Percentiles rank a stretch among this genome's conserved stretches.
phyloP scores from a whole-genome alignment of 2,113 vertebrate species.

The Vanacampus margaritifer region DNA sequence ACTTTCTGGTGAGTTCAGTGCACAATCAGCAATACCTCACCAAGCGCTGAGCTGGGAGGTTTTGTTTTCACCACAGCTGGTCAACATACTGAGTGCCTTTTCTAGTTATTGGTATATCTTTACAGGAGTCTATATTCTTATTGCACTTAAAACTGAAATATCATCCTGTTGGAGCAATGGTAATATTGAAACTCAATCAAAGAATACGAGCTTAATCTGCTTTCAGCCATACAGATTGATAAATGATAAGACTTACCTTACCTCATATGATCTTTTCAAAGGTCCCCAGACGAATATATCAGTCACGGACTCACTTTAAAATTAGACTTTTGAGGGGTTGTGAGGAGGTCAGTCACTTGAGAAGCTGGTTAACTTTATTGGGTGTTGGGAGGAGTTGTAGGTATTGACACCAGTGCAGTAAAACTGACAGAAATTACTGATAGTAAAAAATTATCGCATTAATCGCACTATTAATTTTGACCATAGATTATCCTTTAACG shows the following conservation, averaged over 20 bases:
- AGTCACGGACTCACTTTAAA: background rate
- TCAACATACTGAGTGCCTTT: background rate
- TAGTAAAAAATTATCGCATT: no score
- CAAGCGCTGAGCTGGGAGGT: background rate
- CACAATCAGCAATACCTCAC: background rate
- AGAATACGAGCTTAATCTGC: background rate
- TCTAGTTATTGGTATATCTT: background rate
- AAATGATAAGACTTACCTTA: background rate
- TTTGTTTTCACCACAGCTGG: background rate
- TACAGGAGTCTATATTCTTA: background rate
- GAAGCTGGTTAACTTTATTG: constrained; percentile 32
- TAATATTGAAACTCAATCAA: background rate
- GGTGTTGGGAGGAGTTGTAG: background rate
- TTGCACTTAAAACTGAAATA: background rate
- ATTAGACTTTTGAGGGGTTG: constrained; percentile 23
- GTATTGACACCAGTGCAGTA: constrained; percentile 10
- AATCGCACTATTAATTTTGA: no score
- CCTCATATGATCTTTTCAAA: background rate
- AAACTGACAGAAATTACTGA: background rate
- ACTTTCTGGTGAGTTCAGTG: constrained; percentile 88
- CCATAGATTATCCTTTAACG: no score
- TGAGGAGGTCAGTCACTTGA: constrained; percentile 41
- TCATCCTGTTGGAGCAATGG: background rate
- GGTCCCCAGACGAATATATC: background rate
- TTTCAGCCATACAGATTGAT: background rate